phyloP scores from a whole-genome alignment of 2,797 vertebrate species.

The Oreonectes daqikongensis region DNA sequence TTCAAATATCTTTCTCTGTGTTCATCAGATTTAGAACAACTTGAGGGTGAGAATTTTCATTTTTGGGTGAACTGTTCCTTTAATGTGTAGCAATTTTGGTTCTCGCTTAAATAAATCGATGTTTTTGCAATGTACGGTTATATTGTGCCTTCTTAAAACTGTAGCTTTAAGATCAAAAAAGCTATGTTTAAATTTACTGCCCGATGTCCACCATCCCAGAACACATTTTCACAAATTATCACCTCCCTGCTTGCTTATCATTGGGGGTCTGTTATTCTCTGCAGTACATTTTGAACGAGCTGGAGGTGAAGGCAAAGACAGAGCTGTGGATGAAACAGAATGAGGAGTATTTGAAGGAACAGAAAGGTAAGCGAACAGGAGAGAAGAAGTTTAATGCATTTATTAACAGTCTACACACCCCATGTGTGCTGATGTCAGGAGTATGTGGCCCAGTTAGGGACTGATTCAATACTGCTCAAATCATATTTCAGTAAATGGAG shows the following conservation, averaged over 20 bases:
- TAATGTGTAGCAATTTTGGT: no score
- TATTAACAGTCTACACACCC: constrained; percentile 36
- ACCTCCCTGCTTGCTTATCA: constrained; percentile 20
- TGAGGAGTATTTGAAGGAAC: constrained; percentile 91
- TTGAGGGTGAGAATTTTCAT: no score
- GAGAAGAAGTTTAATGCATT: constrained; percentile 26
- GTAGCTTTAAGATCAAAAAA: constrained; percentile 2
- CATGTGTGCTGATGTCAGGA: background rate
- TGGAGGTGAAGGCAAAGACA: constrained; percentile 90
- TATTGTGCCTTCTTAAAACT: background rate
- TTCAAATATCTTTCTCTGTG: no score
- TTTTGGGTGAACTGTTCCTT: no score
- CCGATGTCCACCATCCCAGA: constrained; percentile 10
- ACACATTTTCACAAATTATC: constrained; percentile 28
- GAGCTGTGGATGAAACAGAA: constrained; percentile 97
- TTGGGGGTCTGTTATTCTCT: constrained; percentile 50
- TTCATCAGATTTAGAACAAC: no score
- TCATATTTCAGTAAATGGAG: constrained; percentile 24
- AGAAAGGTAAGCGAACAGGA: constrained; percentile 80
- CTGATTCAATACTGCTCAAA: constrained; percentile 9
- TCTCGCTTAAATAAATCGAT: no score
- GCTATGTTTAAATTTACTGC: constrained; percentile 8
- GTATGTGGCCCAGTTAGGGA: background rate
- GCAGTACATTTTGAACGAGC: constrained; percentile 93
- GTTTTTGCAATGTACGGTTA: no score